Base-by-base conservation (phyloP, 37 sponge, comb jelly and placozoan genomes). In the Lycopodina hypogea region DNA sequence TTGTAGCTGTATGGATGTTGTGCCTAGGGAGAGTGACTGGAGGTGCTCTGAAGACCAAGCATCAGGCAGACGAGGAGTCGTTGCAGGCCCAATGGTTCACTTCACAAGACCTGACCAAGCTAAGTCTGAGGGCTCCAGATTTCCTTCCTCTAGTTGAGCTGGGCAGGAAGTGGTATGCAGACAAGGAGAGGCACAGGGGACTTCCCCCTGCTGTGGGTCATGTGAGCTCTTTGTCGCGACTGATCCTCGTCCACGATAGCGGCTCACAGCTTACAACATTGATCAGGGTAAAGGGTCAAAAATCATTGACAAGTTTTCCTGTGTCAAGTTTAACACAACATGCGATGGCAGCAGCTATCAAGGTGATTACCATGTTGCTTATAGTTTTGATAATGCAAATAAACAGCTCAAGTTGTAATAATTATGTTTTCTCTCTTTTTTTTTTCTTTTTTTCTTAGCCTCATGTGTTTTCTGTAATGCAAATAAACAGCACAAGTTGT, bases 31-130 rank as follows among this genome's bases (percentile, higher is more conserved):
- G 83, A 9, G 41, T 86, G 0, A 51, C 63, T 35, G 96, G 96
- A 28, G 96, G 96, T 9, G 52, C 32, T 37, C 82, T 96, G 63
- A 96, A 93, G 91, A 96, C 91, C 3, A 35, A 50, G 7, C 81
- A 57, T 12, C 37, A 78, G 42, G 91, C 85, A 72, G 96, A 96
- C 53, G 72, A 76, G 70, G 96, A 96, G 58, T 88, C 91, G n/a
- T 45, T 96, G 23, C 93, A 93, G 59, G 96, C 93, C 0, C 73
- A 76, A 33, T 96, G 96, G 96, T 87, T 81, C n/a, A 50, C 88
- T n/a, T n/a, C 35, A 48, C 79, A 87, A 48, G 65, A 82, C 19
- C 77, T 12, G 1, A 29, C 56, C 14, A 40, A 55, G 21, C 28
- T 85, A 0, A 32, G 29, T 4, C 72, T 89, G 64, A 58, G 90